These are phyloP conservation scores for Ardeotis arabs DNA, from an alignment of 2,113 vertebrate species.

Conservation along the genomic window DNA sequence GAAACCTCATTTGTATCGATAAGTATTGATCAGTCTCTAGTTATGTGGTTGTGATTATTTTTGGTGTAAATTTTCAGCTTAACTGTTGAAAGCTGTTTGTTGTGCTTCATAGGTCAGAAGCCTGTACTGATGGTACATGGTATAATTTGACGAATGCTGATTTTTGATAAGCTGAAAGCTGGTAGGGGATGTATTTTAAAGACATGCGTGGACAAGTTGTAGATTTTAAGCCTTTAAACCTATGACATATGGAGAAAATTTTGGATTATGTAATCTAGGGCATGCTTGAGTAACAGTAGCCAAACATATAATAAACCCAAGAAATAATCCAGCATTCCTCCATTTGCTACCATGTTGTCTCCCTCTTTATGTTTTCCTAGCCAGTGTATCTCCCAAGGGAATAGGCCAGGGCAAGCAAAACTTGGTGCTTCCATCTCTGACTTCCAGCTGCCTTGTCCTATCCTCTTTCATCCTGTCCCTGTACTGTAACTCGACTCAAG, in stretches of 20 bases:
- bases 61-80: not conserved
- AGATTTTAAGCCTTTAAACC: not conserved
- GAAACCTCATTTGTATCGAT: not conserved
- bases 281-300: not conserved
- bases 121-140: not conserved
- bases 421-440: not conserved
- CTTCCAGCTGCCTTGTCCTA: not conserved
- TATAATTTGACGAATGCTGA: not conserved
- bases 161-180: not conserved
- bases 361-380: not conserved
- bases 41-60: not conserved
- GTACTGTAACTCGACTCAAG: not conserved
- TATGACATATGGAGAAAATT: not conserved
- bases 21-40: not conserved
- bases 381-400: not conserved
- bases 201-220: not conserved
- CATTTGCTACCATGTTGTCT: not conserved
- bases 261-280: not conserved
- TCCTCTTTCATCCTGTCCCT: not conserved
- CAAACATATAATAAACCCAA: not conserved
- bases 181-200: not conserved
- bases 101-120: not conserved
- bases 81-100: not conserved
- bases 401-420: not conserved
- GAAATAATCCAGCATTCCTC: not conserved